Conservation (phyloP, 2,797 vertebrate species). For the Lindbergichthys nudifrons region DNA sequence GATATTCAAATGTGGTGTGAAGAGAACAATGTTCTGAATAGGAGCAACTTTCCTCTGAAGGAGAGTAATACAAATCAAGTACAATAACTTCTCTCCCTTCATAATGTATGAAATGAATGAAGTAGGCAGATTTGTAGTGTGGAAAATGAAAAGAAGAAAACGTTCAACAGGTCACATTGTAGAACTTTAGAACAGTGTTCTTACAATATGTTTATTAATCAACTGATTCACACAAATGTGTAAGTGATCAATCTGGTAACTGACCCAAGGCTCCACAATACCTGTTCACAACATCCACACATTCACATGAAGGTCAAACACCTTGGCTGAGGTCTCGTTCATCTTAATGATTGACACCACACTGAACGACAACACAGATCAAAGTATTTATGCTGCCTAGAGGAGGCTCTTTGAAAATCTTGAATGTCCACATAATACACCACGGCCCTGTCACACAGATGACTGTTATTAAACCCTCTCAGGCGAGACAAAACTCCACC, state of each 20-base stretch:
- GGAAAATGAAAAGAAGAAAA: not conserved
- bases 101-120: not conserved
- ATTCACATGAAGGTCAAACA: constrained; percentile 37
- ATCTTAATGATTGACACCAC: constrained; percentile 19
- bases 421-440: constrained; percentile 34
- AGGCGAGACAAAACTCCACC: constrained; percentile 25
- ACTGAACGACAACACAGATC: constrained; percentile 11
- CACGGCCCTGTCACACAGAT: constrained; percentile 19
- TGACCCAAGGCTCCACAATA: constrained; percentile 10
- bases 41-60: not conserved
- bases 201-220: constrained; percentile 24
- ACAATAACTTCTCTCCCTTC: not conserved
- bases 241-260: constrained; percentile 37
- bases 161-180: not conserved
- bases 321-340: constrained; percentile 2
- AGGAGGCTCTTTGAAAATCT: constrained; percentile 25
- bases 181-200: constrained; percentile 16
- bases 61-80: not conserved
- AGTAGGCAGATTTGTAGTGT: not conserved
- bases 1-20: not conserved
- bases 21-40: not conserved
- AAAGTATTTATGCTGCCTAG: constrained; percentile 15
- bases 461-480: constrained; percentile 40
- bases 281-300: not conserved
- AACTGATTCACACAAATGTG: constrained; percentile 5